Conservation (phyloP, 92 coral and sea anemone genomes). For the Porites evermanni region DNA sequence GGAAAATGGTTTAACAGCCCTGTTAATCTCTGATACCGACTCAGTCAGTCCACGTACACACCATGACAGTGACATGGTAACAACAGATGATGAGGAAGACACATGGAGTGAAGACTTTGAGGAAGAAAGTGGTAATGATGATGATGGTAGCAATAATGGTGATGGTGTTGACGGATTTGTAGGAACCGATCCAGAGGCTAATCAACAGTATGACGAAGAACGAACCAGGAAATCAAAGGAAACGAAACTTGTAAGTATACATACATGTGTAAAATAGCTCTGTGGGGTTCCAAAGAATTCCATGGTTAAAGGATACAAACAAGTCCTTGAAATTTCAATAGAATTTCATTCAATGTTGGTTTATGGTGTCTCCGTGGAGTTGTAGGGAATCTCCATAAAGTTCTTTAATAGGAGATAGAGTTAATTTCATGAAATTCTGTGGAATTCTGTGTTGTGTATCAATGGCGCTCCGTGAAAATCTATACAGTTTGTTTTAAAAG, state of each 20-base stretch:
- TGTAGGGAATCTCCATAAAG: too few relatives aligned
- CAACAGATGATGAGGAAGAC: conserved; percentile 65
- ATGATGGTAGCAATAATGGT: conserved; percentile 34
- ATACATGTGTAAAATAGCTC: background rate
- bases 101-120: conserved; percentile 49
- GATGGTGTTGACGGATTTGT: conserved; percentile 8
- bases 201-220: conserved; percentile 21
- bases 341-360: too few relatives aligned
- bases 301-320: too few relatives aligned
- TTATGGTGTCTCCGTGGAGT: too few relatives aligned
- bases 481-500: too few relatives aligned
- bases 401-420: too few relatives aligned
- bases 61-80: conserved; percentile 62
- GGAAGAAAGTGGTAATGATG: conserved; percentile 36
- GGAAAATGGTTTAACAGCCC: conserved; percentile 82
- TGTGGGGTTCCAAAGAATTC: too few relatives aligned
- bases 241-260: conserved; percentile 70
- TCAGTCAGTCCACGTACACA: conserved; percentile 60
- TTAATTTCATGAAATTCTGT: too few relatives aligned
- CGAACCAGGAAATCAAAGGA: conserved; percentile 51
- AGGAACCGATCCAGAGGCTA: conserved; percentile 12
- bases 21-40: conserved; percentile 81
- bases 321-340: too few relatives aligned
- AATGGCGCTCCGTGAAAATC: too few relatives aligned
- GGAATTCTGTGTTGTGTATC: too few relatives aligned